Conservation (phyloP, 1,140 invertebrate genomes). For the Aphidius ervi region DNA sequence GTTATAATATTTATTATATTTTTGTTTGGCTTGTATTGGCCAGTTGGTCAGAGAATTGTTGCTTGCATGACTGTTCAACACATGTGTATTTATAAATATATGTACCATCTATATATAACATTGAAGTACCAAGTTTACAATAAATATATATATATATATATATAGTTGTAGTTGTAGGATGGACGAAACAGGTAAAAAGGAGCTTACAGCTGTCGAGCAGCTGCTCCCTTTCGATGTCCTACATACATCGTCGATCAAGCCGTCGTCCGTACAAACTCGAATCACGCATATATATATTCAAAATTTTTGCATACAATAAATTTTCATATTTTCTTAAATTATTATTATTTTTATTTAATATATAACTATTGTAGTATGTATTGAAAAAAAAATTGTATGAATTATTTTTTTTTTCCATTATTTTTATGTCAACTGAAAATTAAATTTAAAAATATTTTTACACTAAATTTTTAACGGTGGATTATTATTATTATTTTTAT, state of each 20-base stretch:
- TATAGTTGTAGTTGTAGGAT: slow-evolving; percentile 21
- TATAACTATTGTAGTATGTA: slow-evolving; percentile 4
- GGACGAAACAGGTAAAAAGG: slow-evolving; percentile 50
- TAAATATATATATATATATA: slow-evolving; percentile 1
- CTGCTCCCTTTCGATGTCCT: slow-evolving; percentile 49
- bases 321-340: not conserved
- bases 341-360: not conserved
- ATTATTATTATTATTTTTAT: slow-evolving; percentile 2
- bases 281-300: slow-evolving; percentile 16
- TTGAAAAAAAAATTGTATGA: no score
- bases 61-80: no score
- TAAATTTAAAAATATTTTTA: not conserved
- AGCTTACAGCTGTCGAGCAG: slow-evolving; percentile 53
- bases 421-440: not conserved
- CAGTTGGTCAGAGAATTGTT: no score
- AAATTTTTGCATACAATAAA: slow-evolving; percentile 4
- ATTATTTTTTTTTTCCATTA: no score
- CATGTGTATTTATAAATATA: no score
- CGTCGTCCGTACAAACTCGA: slow-evolving; percentile 10
- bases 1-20: no score
- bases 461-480: no score
- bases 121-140: no score
- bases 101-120: no score
- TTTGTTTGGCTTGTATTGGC: no score
- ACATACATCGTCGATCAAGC: slow-evolving; percentile 44